phyloP scores from a whole-genome alignment of 2,888 invertebrate genomes.

The Lycophotia porphyrea region DNA sequence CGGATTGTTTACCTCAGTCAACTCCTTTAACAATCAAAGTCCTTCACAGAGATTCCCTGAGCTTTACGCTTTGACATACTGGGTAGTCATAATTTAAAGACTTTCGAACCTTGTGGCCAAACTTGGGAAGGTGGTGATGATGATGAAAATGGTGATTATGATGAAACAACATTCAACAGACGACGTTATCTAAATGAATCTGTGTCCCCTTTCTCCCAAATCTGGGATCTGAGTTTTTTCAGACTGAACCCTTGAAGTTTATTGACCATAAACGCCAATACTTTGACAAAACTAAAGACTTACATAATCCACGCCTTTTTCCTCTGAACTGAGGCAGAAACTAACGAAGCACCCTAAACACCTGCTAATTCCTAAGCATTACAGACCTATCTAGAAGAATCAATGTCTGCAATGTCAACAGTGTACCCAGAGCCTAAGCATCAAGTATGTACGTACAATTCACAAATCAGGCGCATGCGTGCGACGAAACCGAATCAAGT shows the following conservation, averaged over 20 bases:
- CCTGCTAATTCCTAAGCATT: neutral
- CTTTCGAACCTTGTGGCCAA: too few relatives aligned
- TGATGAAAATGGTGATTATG: neutral
- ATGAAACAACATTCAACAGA: neutral
- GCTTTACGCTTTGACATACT: constrained; percentile 16
- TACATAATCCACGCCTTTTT: neutral
- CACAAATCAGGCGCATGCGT: constrained; percentile 74
- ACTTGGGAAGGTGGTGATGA: neutral
- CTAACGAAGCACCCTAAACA: neutral
- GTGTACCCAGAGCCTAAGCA: constrained; percentile 40
- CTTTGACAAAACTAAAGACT: neutral
- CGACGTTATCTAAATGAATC: neutral
- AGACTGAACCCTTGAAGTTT: neutral
- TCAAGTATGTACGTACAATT: constrained; percentile 60
- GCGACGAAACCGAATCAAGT: constrained; percentile 82
- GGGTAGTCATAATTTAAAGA: neutral
- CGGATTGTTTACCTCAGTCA: constrained; percentile 15
- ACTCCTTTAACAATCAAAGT: constrained; percentile 21
- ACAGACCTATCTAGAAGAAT: neutral
- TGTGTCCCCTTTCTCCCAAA: neutral
- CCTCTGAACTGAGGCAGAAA: neutral
- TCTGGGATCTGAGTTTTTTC: neutral
- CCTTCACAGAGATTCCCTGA: constrained; percentile 29
- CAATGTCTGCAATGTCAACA: constrained; percentile 9
- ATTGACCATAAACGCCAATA: neutral